Base-by-base conservation (phyloP, 2,888 invertebrate genomes). In the Cataglyphis rosenhaueri region DNA sequence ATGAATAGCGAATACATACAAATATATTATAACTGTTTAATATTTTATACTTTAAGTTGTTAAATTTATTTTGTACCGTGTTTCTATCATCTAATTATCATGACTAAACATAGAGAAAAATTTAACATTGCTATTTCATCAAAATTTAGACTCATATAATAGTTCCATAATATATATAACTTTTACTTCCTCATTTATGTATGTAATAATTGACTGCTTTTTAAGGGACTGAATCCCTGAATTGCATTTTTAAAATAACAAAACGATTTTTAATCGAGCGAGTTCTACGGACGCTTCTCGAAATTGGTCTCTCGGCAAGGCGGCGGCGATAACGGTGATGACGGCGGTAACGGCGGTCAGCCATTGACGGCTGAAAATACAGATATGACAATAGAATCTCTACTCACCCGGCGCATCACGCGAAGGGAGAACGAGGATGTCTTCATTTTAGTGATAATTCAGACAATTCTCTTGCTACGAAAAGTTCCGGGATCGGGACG, bases 371-470 rank as follows among this genome's bases (percentile, higher is more conserved):
- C 41, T 57, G 71, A 21, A 78, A 81, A 71, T 64, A 81, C 48
- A 44, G 57, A 61, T 52, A n/a, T 55, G 25, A 15, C n/a, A 44
- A 62, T 52, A 1, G 21, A 1, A 57, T 38, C 52, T 15, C 32
- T 18, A 96, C 97, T 96, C 94, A 97, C 97, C 97, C 97, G 96
- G 95, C 97, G 96, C 97, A 97, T 97, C 91, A 97, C 97, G 89
- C 97, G 96, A 74, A 97, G 96, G 29, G 97, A 97, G 94, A 97
- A 97, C 92, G 97, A 97, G 71, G 97, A 97, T 59, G 97, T 97
- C 96, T 97, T 97, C 97, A 97, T 97, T 92, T 95, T 96, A 85
- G 91, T 92, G 83, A 92, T 88, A 91, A 92, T 92, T 84, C 92
- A 92, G 92, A 83, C 81, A 86, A 85, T 25, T 25, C 25, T 25